Conservation (phyloP, 2,113 vertebrate genomes). For the Microcebus tavaratra region DNA sequence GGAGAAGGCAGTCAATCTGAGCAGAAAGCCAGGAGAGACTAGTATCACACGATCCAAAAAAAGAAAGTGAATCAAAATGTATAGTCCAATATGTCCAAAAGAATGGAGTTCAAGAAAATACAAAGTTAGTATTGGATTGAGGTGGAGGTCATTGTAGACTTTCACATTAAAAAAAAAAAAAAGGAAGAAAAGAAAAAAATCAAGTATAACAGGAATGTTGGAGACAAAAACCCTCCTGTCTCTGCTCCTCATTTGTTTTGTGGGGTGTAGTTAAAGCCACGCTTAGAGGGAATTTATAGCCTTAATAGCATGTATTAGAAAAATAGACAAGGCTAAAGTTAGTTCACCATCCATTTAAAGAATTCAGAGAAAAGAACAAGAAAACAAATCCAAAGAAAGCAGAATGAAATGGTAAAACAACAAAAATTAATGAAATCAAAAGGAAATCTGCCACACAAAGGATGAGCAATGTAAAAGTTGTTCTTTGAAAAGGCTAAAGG, state of each 20-base stretch:
- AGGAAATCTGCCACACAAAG: not conserved
- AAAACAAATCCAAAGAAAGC: not conserved
- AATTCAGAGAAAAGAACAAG: not conserved
- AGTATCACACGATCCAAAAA: not conserved
- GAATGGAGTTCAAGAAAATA: not conserved
- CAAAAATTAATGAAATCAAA: slow-evolving; percentile 1
- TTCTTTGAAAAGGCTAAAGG: not conserved
- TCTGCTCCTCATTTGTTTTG: not conserved
- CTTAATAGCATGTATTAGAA: not conserved
- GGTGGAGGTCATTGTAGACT: not conserved
- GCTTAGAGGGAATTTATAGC: not conserved
- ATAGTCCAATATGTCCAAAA: not conserved
- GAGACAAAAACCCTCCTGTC: not conserved
- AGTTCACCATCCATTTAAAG: not conserved
- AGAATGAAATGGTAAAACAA: not conserved
- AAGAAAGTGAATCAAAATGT: not conserved
- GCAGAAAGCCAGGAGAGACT: not conserved
- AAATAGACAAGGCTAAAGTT: not conserved
- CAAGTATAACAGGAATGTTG: not conserved
- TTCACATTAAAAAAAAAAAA: not conserved
- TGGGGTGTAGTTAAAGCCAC: not conserved
- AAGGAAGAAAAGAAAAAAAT: not conserved
- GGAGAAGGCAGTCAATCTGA: not conserved
- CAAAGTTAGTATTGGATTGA: not conserved
- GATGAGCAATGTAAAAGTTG: not conserved